These are phyloP conservation scores for Carduelis carduelis DNA, from an alignment of 2,797 vertebrate genomes.

Conservation along the genomic window DNA sequence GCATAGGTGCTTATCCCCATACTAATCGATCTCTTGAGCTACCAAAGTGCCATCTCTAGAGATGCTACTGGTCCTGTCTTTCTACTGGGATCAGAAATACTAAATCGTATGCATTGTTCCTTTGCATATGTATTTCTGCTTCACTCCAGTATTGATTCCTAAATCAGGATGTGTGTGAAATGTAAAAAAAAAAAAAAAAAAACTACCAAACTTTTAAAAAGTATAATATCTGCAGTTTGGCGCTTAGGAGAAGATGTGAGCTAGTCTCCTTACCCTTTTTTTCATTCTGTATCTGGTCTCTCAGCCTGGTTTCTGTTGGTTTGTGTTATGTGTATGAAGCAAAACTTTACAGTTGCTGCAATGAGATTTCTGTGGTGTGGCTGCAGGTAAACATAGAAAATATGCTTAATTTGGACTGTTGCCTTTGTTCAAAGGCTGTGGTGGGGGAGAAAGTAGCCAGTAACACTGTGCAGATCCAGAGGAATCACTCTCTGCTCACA, in stretches of 20 bases:
- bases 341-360: background rate
- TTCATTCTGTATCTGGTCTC: background rate
- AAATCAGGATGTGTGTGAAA: background rate
- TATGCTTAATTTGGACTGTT: background rate
- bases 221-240: background rate
- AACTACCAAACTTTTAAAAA: background rate
- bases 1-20: background rate
- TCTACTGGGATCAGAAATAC: background rate
- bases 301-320: background rate
- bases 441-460: background rate
- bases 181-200: background rate
- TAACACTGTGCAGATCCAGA: background rate
- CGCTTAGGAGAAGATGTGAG: fast-evolving
- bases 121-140: background rate
- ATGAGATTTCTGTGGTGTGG: background rate
- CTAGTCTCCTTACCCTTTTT: background rate
- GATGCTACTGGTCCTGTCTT: background rate
- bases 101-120: background rate
- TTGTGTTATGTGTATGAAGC: background rate
- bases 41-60: background rate
- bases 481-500: background rate
- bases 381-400: background rate
- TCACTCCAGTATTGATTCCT: background rate
- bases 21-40: background rate
- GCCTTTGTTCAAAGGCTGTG: background rate